Conservation (phyloP, 1,140 invertebrate species). For the Sarcophaga peregrina region DNA sequence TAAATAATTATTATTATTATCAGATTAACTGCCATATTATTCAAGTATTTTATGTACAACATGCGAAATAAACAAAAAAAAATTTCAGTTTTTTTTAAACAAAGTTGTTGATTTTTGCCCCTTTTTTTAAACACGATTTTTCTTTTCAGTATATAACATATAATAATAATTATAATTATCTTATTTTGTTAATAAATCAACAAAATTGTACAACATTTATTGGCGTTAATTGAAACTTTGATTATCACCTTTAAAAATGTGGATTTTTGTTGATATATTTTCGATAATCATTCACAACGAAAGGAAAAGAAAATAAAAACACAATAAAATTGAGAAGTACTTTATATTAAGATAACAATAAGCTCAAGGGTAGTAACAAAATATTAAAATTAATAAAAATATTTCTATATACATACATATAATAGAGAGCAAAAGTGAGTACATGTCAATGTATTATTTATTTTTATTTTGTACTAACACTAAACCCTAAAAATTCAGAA, state of each 20-base stretch:
- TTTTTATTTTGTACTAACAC: too few species aligned
- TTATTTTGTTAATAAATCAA: not conserved
- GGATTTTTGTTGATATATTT: not conserved
- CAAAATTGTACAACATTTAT: slow-evolving; percentile 14
- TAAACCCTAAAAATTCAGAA: too few species aligned
- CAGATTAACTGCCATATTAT: slow-evolving; percentile 4
- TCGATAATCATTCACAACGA: not conserved
- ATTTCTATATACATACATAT: too few species aligned
- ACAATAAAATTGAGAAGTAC: not conserved
- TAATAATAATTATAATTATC: not conserved
- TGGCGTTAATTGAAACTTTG: slow-evolving; percentile 35
- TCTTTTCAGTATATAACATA: not conserved
- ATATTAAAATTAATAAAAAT: not conserved
- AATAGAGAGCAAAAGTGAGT: too few species aligned
- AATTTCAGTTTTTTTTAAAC: too few species aligned
- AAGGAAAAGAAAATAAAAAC: not conserved
- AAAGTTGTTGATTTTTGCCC: not conserved
- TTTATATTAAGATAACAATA: not conserved
- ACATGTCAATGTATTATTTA: too few species aligned
- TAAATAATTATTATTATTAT: not conserved
- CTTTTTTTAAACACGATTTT: not conserved
- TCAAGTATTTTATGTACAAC: not conserved
- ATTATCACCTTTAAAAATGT: slow-evolving; percentile 8
- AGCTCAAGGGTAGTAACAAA: not conserved
- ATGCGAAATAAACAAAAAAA: not conserved